Evolutionary conservation across 2,888 invertebrate genomes (phyloP).

Genomic region (Oxyteleia sp.): DNA sequence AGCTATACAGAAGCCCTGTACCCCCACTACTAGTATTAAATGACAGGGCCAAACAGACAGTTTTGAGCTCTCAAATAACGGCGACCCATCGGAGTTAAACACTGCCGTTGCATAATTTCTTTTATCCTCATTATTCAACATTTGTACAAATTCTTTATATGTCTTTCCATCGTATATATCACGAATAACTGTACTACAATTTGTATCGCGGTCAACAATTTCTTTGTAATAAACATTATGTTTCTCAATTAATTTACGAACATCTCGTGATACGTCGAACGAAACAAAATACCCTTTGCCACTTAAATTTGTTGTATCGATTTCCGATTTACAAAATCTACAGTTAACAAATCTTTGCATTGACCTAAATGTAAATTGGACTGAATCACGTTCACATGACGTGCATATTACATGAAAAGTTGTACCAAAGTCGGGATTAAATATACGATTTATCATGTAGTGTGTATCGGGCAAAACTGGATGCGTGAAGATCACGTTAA

Average conservation of each 20-base stretch:
- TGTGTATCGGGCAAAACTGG: neutral
- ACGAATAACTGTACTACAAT: neutral
- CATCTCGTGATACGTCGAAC: neutral
- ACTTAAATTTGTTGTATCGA: neutral
- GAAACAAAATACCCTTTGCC: neutral
- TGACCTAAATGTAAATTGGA: neutral
- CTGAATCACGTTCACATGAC: neutral
- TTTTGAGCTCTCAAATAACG: neutral
- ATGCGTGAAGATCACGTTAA: neutral
- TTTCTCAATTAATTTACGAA: neutral
- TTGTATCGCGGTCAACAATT: neutral
- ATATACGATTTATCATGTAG: neutral
- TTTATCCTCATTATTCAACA: neutral
- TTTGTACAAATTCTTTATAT: neutral
- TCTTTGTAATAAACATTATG: neutral
- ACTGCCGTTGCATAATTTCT: neutral
- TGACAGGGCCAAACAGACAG: neutral
- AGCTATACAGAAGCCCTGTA: too few relatives aligned
- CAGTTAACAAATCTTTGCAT: neutral
- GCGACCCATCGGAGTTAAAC: too few relatives aligned
- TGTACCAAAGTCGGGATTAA: neutral
- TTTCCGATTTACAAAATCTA: neutral
- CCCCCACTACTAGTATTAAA: too few relatives aligned
- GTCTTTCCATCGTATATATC: neutral
- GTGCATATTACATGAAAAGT: neutral